A percentile compares a stretch with the other conserved stretches of the same genome.
These are phyloP conservation scores for Halichondria panicea DNA, from an alignment of 37 sponge, comb jelly and placozoan genomes.

Conservation along the genomic window DNA sequence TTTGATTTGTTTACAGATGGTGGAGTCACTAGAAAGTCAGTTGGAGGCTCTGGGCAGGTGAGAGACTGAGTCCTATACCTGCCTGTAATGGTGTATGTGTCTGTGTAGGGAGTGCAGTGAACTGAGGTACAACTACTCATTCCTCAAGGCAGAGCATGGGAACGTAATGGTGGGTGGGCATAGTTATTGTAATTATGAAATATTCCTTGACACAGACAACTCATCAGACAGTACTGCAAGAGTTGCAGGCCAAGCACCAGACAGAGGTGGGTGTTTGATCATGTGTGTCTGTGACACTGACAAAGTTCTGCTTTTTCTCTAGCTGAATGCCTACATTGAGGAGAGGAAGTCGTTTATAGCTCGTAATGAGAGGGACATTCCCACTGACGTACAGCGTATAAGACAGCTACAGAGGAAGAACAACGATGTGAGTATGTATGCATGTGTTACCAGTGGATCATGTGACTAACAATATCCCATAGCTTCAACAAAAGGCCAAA, in stretches of 20 bases:
- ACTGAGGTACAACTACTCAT: conserved; percentile 54
- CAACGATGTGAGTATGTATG: conserved; percentile 34
- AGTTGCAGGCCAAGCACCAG: conserved; percentile 33
- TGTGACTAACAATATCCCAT: not conserved
- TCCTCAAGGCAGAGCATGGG: conserved; percentile 59
- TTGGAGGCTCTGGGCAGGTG: conserved; percentile 42
- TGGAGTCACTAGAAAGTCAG: conserved; percentile 41
- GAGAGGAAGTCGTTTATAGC: conserved; percentile 23
- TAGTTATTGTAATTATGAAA: not conserved
- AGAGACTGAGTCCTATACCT: not conserved
- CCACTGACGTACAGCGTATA: conserved; percentile 49
- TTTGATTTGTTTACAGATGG: conserved; percentile 9
- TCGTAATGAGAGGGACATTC: conserved; percentile 42
- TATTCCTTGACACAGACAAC: conserved; percentile 3
- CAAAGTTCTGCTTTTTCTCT: not conserved
- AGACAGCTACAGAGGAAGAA: conserved; percentile 63
- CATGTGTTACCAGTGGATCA: not conserved
- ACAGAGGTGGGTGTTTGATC: conserved; percentile 33
- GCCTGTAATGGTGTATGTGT: not conserved
- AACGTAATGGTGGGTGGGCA: not conserved
- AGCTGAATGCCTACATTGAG: conserved; percentile 11
- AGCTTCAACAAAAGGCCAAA: conserved; percentile 43
- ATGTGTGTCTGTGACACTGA: not conserved
- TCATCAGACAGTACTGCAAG: conserved; percentile 48
- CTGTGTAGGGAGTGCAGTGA: conserved; percentile 55